Base-by-base conservation (phyloP, 2,888 invertebrate species). In the Mantis religiosa region DNA sequence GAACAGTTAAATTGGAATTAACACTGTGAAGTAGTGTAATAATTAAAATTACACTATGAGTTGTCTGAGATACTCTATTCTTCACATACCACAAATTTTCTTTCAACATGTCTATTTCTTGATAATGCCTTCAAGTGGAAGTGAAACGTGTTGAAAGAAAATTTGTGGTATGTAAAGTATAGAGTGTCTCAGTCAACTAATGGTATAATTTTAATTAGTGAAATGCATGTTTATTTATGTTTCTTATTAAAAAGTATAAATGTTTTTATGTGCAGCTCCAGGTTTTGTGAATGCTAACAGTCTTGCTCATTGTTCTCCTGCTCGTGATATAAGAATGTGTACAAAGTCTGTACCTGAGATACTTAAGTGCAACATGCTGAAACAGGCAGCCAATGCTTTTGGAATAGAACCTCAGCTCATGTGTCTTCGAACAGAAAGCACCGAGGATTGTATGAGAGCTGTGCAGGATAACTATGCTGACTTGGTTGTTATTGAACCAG, bases 381-480 rank as follows among this genome's bases (percentile, higher is more conserved):
- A 96, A 89, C 96, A 97, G 91, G 96, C 96, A 0, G 95, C 96
- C 0, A 94, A 95, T 0, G 96, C 97, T 4, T 96, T 96, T 91
- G 97, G 97, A 0, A 94, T 97, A 0, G 94, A 96, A 90, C 98
- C 98, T 0, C 96, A 96, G 25, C 93, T 99, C 28, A 96, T 97
- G 90, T 99, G 98, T 92, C 93, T 96, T 12, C 94, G 95, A 90
- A 95, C 96, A 2, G 93, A 93, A 4, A 94, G 94, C 90, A 92
- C 94, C 6, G 94, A 95, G 12, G 95, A 95, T 25, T 98, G 98
- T 91, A 94, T 98, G 94, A 93, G 94, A 41, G 95, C 96, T 1
- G 94, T 97, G 0, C 92, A 93, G 9, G 92, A 93, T 0, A 94
- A 95, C n/a, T 93, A 94, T 3, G 95, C 96, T 82, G 98, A 98